These are phyloP conservation scores for Pterostichus madidus DNA, from an alignment of 2,888 invertebrate genomes.

Conservation along the genomic window DNA sequence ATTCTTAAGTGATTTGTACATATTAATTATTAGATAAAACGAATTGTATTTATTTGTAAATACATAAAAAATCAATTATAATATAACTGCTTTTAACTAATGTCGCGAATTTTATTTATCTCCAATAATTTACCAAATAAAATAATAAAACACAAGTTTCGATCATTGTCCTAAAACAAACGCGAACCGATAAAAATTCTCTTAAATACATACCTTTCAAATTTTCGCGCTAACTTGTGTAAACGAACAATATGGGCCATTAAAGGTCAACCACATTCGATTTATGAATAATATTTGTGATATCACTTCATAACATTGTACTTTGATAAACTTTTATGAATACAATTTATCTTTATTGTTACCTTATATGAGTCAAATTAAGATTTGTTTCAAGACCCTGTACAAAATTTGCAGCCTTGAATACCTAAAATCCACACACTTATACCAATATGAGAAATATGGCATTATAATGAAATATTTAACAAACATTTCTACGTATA, in stretches of 20 bases:
- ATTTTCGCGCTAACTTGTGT: not conserved
- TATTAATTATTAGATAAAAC: slow-evolving; percentile 24
- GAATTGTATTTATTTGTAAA: slow-evolving; percentile 49
- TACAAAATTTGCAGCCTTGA: not conserved
- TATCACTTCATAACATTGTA: slow-evolving; percentile 2
- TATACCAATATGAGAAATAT: slow-evolving; percentile 1
- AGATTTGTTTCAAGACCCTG: slow-evolving; percentile 3
- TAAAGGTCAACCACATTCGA: slow-evolving; percentile 21
- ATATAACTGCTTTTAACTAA: not conserved
- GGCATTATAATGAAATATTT: not conserved
- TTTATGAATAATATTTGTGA: slow-evolving; percentile 28
- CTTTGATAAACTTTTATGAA: slow-evolving; percentile 17
- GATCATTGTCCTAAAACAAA: too few relatives aligned
- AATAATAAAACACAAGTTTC: not conserved
- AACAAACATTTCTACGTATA: not conserved
- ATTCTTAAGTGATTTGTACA: slow-evolving; percentile 31
- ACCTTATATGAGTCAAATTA: slow-evolving; percentile 26
- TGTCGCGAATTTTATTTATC: too few relatives aligned
- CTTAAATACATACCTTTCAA: slow-evolving; percentile 1
- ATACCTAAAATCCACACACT: not conserved
- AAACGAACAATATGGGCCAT: slow-evolving; percentile 16
- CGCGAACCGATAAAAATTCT: not conserved
- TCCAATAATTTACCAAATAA: not conserved
- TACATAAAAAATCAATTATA: slow-evolving; percentile 38
- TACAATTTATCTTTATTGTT: slow-evolving; percentile 1